Conservation (phyloP, 2,797 vertebrate species). For the Streptopelia turtur region DNA sequence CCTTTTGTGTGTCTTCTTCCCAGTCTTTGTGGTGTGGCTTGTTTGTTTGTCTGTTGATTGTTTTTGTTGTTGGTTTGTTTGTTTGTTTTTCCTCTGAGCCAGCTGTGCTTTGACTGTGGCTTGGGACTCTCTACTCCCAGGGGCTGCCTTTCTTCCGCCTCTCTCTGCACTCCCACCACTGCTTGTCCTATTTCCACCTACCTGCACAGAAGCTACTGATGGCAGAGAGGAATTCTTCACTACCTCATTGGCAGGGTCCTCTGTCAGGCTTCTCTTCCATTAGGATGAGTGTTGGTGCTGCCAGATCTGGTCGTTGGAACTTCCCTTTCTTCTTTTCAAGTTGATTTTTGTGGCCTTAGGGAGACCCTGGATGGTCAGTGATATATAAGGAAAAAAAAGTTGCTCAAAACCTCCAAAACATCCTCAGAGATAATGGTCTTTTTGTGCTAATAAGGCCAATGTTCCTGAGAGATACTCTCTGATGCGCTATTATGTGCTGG, state of each 20-base stretch:
- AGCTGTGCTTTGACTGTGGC: accelerated
- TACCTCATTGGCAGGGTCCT: not conserved
- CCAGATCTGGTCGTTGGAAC: not conserved
- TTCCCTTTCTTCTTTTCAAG: not conserved
- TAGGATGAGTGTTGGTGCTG: not conserved
- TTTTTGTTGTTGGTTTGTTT: too few relatives aligned
- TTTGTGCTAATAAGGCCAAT: not conserved
- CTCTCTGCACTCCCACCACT: not conserved
- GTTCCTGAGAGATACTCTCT: not conserved
- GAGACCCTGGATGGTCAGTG: not conserved
- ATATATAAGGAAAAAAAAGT: not conserved
- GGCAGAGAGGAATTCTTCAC: not conserved
- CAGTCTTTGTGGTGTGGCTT: accelerated
- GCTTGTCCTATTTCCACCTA: not conserved
- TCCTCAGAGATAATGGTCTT: not conserved
- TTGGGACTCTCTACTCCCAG: not conserved
- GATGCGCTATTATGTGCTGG: not conserved
- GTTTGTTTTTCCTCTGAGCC: not conserved
- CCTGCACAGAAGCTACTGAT: not conserved
- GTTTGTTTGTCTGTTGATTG: too few relatives aligned
- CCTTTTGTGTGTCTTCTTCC: not conserved
- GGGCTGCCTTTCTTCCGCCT: not conserved
- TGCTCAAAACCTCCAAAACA: accelerated
- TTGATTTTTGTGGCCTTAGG: not conserved
- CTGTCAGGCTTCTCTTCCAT: not conserved